These are phyloP conservation scores for Amphibalanus amphitrite DNA, from an alignment of 1,140 invertebrate genomes.

Conservation along the genomic window DNA sequence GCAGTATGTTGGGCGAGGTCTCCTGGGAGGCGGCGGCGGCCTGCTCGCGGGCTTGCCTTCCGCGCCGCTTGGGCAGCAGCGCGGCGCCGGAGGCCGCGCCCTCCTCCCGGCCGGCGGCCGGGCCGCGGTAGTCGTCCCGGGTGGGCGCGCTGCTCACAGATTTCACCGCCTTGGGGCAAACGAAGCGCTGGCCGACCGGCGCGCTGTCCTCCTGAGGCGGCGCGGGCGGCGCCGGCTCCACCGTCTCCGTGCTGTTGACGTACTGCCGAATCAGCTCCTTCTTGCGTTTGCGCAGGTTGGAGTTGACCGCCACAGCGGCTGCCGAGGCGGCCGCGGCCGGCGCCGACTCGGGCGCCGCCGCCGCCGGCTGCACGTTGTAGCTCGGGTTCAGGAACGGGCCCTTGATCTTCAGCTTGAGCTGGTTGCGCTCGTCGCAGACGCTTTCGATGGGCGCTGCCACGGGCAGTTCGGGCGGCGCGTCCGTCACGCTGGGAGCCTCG, in stretches of 20 bases:
- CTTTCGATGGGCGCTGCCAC: background rate
- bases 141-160: conserved; percentile 69
- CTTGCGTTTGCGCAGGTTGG: conserved; percentile 52
- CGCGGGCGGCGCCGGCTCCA: conserved; percentile 40
- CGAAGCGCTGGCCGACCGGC: conserved; percentile 33
- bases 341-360: no score
- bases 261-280: conserved; percentile 70
- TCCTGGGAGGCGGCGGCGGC: conserved; percentile 8
- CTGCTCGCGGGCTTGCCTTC: conserved; percentile 20
- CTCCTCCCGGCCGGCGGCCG: conserved; percentile 13
- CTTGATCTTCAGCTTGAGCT: conserved; percentile 77
- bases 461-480: background rate
- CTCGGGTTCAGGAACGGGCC: conserved; percentile 64
- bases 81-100: conserved; percentile 13
- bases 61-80: conserved; percentile 6
- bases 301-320: conserved; percentile 25
- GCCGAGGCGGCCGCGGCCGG: no score
- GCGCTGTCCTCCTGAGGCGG: conserved; percentile 20
- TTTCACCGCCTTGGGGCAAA: conserved; percentile 66
- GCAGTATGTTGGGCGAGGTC: conserved; percentile 16
- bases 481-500: background rate
- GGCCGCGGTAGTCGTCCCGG: conserved; percentile 47
- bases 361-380: no score
- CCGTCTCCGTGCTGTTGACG: conserved; percentile 72
- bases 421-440: conserved; percentile 32